Evolutionary conservation across 2,888 invertebrate genomes (phyloP), one percentile per base, ranked within the genome.

Genomic region (Congeria kusceri): DNA sequence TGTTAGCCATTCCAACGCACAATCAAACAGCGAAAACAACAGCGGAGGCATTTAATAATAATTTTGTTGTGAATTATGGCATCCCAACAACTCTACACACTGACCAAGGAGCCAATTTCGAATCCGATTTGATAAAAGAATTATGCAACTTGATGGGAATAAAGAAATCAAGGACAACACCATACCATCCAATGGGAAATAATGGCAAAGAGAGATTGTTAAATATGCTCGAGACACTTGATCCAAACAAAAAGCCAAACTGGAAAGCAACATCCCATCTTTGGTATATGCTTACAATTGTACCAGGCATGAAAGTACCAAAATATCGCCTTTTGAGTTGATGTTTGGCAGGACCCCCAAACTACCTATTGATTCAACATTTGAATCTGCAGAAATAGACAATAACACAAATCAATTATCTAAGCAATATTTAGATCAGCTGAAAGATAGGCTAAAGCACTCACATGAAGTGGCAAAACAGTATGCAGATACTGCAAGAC

Each of bases 131-230:
- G 39, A 66, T 80, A 23, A 69, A 66, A 13, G 73, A 77, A 63
- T 39, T 81, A 20, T 73, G 73, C 20, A 39, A 65, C 15, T 20
- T 70, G 23, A 61, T 25, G 28, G 46, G 46, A 5, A 63, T 63
- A 23, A 20, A 63, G 46, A 80, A 78, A 58, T 67, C 73, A 3
- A 64, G 80, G 32, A 78, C 78, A 5, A 78, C 75, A 59, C 69
- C 67, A 39, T 83, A 77, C 29, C 73, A 83, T 44, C 80, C 83
- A 9, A 72, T 64, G 47, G 80, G 80, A 0, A 83, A 79, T 74
- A 80, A 80, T 3, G 39, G 64, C 25, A 56, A 64, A 23, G 81
- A 84, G 56, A 46, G 79, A 11, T 49, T 83, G 5, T 27, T 68
- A 0, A 59, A 64, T 47, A 79, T 76, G 73, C 32, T 79, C 15